Evolutionary conservation across 2,888 invertebrate species (phyloP), one percentile per base, ranked within the genome.

Genomic region (Andrena fulva): DNA sequence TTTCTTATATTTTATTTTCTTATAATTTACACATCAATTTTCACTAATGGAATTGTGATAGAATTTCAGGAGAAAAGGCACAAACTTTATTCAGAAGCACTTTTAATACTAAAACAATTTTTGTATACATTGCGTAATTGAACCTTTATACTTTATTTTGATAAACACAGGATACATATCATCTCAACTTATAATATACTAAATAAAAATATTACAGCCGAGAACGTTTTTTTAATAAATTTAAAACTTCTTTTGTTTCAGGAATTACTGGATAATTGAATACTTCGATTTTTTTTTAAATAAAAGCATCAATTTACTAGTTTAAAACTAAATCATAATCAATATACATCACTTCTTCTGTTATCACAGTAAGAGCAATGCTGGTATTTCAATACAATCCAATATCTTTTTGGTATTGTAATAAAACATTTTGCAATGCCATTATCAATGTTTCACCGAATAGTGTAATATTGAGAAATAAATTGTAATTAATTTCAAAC

Each of bases 41-140:
- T 80, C 62, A 50, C 54, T 20, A 70, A 60, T 70, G 52, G 63
- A 68, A 67, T 60, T 71, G 66, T 62, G 74, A 82, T 80, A 77
- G 77, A 87, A 67, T 67, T 85, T 76, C 84, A 82, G 82, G 85
- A 82, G 80, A 80, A 85, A 87, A 86, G 87, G 87, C 87, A 87
- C 87, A 77, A 79, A 82, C 79, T 76, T 87, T 81, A 29, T 82
- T 68, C 52, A 71, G 70, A 82, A 77, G 74, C 56, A 70, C 56
- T 74, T 74, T 59, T 60, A 20, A 16, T 77, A 76, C 77, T 24
- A 4, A 69, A 59, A 35, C 59, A 27, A 69, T 42, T 31, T 33
- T 52, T 52, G 6, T 52, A 20, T 20, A 52, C 20, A 20, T 52
- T 52, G 42, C 20, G 20, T 52, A 52, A 52, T 52, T 20, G 20